phyloP scores from a whole-genome alignment of 2,113 vertebrate genomes.

The Silurus glanis region DNA sequence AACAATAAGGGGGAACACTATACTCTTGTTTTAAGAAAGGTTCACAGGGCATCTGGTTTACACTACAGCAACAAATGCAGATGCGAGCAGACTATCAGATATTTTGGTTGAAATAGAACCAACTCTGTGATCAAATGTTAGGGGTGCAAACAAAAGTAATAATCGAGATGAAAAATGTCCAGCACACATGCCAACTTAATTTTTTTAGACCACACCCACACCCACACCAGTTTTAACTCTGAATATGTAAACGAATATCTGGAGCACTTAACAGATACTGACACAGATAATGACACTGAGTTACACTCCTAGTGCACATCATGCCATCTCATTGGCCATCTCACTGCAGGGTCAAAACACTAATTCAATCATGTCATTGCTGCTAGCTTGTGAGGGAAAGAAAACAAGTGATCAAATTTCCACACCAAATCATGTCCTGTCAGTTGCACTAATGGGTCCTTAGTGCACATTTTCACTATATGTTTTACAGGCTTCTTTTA shows the following conservation, averaged over 20 bases:
- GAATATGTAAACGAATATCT: background rate
- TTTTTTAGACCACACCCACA: background rate
- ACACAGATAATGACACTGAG: background rate
- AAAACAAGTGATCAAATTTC: background rate
- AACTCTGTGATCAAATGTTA: background rate
- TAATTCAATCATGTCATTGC: background rate
- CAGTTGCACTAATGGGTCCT: background rate
- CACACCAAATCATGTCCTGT: background rate
- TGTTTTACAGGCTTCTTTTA: background rate
- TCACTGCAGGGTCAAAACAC: background rate
- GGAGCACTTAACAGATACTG: background rate
- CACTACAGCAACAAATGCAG: background rate
- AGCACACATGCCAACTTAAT: background rate
- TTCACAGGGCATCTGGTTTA: background rate
- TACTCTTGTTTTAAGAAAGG: background rate
- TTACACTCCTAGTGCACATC: background rate
- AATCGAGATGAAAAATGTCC: background rate
- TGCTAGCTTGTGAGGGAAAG: background rate
- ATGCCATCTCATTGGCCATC: background rate
- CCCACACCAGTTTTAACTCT: background rate
- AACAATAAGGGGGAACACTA: no score
- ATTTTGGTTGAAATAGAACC: background rate
- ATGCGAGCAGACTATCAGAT: background rate
- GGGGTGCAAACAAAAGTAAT: background rate
- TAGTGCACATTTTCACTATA: background rate